phyloP scores from a whole-genome alignment of 2,888 invertebrate genomes.

The Ormyrus pomaceus region DNA sequence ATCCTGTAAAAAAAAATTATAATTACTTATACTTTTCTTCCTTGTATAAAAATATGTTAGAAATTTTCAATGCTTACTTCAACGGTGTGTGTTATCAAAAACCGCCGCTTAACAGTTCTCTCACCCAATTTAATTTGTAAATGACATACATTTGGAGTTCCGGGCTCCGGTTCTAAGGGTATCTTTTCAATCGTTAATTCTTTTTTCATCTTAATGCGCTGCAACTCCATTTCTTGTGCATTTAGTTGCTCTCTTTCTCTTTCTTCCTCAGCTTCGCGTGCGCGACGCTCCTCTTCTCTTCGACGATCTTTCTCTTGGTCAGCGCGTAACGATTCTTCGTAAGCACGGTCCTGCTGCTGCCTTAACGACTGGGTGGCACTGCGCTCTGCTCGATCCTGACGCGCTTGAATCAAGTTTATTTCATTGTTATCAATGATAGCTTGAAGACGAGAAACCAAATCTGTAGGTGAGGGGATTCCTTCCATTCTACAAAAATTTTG shows the following conservation, averaged over 20 bases:
- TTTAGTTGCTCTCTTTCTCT: constrained; percentile 76
- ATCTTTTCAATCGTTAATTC: constrained; percentile 81
- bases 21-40: neutral
- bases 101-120: constrained; percentile 90
- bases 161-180: constrained; percentile 86
- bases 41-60: no score
- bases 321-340: constrained; percentile 91
- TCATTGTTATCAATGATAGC: constrained; percentile 91
- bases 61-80: constrained; percentile 79
- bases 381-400: constrained; percentile 90
- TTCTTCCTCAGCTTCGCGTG: constrained; percentile 76
- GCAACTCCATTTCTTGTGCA: constrained; percentile 77
- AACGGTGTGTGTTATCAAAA: constrained; percentile 87
- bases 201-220: constrained; percentile 83
- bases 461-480: constrained; percentile 85
- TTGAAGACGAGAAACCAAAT: constrained; percentile 84
- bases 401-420: constrained; percentile 88
- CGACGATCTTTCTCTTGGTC: constrained; percentile 96
- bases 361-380: constrained; percentile 91
- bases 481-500: constrained; percentile 81
- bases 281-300: constrained; percentile 80
- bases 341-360: constrained; percentile 95
- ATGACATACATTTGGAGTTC: constrained; percentile 84
- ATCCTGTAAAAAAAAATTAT: constrained; percentile 80
- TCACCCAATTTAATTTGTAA: constrained; percentile 96